Conservation (phyloP, 2,113 vertebrate genomes). For the Heteronetta atricapilla region DNA sequence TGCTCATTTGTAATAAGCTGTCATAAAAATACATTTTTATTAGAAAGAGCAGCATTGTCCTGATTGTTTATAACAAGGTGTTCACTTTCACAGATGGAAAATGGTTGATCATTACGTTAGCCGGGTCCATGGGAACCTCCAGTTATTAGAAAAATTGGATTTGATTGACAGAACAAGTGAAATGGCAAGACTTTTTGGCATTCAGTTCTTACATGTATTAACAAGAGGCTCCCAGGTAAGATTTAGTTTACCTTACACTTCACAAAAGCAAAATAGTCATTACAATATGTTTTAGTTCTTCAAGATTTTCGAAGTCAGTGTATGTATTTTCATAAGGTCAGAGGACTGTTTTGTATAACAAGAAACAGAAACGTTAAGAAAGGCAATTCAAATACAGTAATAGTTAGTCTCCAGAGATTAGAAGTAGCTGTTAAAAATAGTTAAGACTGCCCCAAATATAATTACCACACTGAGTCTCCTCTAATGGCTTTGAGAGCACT, state of each 20-base stretch:
- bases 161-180: conserved; percentile 96
- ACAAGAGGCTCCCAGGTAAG: conserved; percentile 92
- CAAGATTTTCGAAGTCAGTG: neutral
- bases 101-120: conserved; percentile 94
- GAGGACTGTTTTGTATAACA: neutral
- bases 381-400: neutral
- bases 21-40: neutral
- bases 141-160: conserved; percentile 91
- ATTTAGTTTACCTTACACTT: neutral
- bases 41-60: neutral
- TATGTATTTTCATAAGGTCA: neutral
- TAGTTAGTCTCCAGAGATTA: neutral
- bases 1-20: neutral
- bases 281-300: neutral
- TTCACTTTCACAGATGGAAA: conserved; percentile 88
- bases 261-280: neutral
- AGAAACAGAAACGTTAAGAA: neutral
- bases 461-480: neutral
- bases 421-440: neutral
- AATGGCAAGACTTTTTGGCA: conserved; percentile 95
- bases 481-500: neutral
- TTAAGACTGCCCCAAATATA: neutral
- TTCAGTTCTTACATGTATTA: conserved; percentile 96
- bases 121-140: conserved; percentile 87
- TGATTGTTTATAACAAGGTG: neutral